Evolutionary conservation across 2,113 vertebrate species (phyloP), one percentile per base, ranked within the genome.

Genomic region (Garra rufa): DNA sequence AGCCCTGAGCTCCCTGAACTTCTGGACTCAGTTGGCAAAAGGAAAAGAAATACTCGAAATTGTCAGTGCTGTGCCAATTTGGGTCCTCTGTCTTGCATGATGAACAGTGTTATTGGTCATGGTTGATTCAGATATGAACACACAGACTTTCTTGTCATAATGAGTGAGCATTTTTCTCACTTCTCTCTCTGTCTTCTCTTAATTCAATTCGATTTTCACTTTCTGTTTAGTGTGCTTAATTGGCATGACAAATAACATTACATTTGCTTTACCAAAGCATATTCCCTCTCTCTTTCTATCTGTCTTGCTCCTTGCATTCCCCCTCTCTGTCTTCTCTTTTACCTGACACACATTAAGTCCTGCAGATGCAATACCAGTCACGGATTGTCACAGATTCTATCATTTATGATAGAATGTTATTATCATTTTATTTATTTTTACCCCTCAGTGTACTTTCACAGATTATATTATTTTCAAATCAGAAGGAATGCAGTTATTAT

Each of bases 141-240:
- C 76, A 46, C 34, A 41, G 34, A 43, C 57, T 63, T 67, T 81
- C 17, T 44, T 67, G 2, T 48, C 57, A 81, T 65, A 30, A 65
- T 80, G 24, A 79, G n/a, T 59, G 21, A 43, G 50, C 6, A 8
- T 55, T 5, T 57, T 73, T 43, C 43, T 67, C 30, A 0, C 6
- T 69, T 10, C 41, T 69, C 44, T 81, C 79, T 52, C 14, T 67
- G 14, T 63, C 59, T 80, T 17, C 26, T 76, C 43, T 77, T 57
- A 59, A 77, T 59, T 77, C 19, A 77, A 57, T 59, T 59, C 0
- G 50, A 77, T 77, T 77, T 38, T 55, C 24, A 77, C 28, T 77
- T 77, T 59, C 34, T 38, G n/a, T 77, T 57, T 57, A 57, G 75
- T 59, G 30, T 55, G 75, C 30, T 77, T 77, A 77, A 77, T 59